phyloP scores from a whole-genome alignment of 2,888 invertebrate species.

The Scaptomyza reducta region DNA sequence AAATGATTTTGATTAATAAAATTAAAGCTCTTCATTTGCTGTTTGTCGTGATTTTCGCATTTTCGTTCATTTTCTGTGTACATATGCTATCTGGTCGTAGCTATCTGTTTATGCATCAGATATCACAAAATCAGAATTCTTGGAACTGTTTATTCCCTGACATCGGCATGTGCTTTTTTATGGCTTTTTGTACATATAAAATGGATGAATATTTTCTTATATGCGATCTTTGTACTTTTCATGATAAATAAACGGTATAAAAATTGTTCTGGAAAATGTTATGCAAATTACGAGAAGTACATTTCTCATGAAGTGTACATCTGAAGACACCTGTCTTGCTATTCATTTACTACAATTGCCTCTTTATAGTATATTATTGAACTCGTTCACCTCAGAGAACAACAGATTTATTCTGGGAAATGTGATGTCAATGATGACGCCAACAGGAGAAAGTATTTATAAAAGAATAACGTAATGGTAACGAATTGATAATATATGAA shows the following conservation, averaged over 20 bases:
- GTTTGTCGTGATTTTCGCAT: slow-evolving; percentile 3
- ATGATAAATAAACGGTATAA: not conserved
- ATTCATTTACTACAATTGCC: not conserved
- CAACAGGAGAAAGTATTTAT: not conserved
- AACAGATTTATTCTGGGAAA: not conserved
- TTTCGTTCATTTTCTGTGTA: not conserved
- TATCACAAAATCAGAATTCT: slow-evolving; percentile 2
- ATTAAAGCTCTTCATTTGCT: slow-evolving; percentile 24
- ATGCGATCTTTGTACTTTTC: slow-evolving; percentile 3
- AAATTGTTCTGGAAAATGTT: not conserved
- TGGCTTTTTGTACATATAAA: not conserved
- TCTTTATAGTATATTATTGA: not conserved
- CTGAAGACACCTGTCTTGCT: not conserved
- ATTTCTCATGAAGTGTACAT: not conserved
- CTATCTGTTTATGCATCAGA: slow-evolving; percentile 26
- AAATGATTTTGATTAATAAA: slow-evolving; percentile 70
- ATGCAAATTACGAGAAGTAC: not conserved
- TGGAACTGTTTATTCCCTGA: not conserved
- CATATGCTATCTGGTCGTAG: slow-evolving; percentile 14
- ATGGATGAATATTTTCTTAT: slow-evolving; percentile 1
- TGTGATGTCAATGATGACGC: not conserved
- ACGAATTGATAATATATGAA: not conserved
- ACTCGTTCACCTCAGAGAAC: not conserved
- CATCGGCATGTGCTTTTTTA: slow-evolving; percentile 11
- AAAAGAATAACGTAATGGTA: not conserved